Evolutionary conservation across 2,797 vertebrate species (phyloP).

Genomic region (Cetoscarus ocellatus): DNA sequence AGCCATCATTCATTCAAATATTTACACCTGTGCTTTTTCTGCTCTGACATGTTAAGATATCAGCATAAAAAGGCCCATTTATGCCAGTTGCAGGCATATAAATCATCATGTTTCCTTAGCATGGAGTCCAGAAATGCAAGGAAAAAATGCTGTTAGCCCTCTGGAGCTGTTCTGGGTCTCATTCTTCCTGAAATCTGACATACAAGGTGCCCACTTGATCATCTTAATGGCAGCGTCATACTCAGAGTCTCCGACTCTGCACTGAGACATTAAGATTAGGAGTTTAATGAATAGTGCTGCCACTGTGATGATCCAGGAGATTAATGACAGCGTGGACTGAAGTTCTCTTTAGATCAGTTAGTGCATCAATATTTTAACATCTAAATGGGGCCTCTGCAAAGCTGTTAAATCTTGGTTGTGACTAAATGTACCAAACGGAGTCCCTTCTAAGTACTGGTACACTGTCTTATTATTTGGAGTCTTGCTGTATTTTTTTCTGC

Average conservation of each 20-base stretch:
- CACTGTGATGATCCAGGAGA: constrained; percentile 26
- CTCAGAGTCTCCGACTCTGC: constrained; percentile 9
- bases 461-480: constrained; percentile 3
- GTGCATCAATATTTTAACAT: constrained; percentile 44
- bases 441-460: constrained; percentile 2
- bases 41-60: neutral
- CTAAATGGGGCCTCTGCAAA: constrained; percentile 8
- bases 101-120: neutral
- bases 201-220: constrained; percentile 28
- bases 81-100: too few relatives aligned
- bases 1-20: constrained; percentile 10
- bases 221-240: constrained; percentile 24
- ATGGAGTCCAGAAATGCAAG: too few relatives aligned
- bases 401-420: constrained; percentile 12
- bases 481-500: neutral
- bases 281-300: constrained; percentile 50
- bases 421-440: neutral
- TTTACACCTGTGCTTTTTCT: neutral
- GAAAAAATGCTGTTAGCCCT: constrained; percentile 11
- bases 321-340: constrained; percentile 15
- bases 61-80: neutral
- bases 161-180: constrained; percentile 2
- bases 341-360: constrained; percentile 40
- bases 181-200: constrained; percentile 15
- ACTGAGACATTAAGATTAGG: constrained; percentile 50